phyloP scores from a whole-genome alignment of 2,113 vertebrate species.

The Tragelaphus imberbis region DNA sequence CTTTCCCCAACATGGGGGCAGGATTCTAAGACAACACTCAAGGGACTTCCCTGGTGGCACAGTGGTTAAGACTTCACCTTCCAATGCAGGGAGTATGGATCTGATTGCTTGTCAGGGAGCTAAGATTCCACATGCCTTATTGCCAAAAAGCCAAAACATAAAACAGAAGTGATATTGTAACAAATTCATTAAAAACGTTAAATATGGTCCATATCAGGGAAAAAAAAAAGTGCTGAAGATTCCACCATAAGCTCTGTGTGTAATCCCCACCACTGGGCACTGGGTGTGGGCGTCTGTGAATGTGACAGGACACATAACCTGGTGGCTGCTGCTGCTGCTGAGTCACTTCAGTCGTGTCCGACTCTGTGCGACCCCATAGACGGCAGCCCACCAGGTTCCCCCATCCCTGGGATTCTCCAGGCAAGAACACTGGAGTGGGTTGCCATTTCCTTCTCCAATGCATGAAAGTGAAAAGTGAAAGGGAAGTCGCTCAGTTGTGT shows the following conservation, averaged over 20 bases:
- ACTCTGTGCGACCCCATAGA: no score
- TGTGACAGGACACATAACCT: not conserved
- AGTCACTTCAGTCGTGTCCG: no score
- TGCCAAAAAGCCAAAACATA: not conserved
- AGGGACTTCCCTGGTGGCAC: not conserved
- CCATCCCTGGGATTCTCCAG: no score
- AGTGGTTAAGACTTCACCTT: not conserved
- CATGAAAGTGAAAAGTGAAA: no score
- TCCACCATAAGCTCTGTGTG: not conserved
- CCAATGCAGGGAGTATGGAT: not conserved
- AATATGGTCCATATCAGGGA: not conserved
- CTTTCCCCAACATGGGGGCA: not conserved
- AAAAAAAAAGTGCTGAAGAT: not conserved
- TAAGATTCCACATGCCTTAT: not conserved
- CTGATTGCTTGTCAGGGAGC: not conserved
- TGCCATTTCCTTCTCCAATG: no score
- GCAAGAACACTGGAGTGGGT: no score
- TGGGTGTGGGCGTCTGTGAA: not conserved
- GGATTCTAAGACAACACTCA: not conserved
- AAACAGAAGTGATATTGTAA: not conserved
- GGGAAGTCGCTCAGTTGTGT: no score
- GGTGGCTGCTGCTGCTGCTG: not conserved
- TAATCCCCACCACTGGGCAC: not conserved
- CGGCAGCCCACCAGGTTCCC: no score
- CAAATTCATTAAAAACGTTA: not conserved